A percentile compares a stretch with the other conserved stretches of the same genome.
Evolutionary conservation across 2,797 vertebrate genomes (phyloP).

Genomic region (Protonibea diacanthus): DNA sequence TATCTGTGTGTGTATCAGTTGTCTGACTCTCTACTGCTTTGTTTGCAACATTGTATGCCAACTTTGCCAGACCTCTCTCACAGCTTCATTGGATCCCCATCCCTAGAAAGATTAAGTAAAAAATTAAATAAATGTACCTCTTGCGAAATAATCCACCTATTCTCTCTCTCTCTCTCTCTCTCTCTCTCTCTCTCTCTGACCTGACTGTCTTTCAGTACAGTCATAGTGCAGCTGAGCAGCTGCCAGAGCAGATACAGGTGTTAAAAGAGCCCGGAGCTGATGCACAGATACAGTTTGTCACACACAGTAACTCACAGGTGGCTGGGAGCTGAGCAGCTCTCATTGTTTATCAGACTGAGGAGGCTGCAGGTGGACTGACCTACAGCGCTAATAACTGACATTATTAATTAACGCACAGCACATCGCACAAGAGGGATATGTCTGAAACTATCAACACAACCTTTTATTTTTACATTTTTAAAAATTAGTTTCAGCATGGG

Average conservation of each 20-base stretch:
- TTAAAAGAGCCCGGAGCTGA: conserved; percentile 53
- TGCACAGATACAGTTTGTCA: conserved; percentile 54
- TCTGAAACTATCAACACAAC: conserved; percentile 36
- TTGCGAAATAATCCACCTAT: not conserved
- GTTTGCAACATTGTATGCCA: not conserved
- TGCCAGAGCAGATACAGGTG: conserved; percentile 61
- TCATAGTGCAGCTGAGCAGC: conserved; percentile 44
- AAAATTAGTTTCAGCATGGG: conserved; percentile 51
- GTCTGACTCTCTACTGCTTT: not conserved
- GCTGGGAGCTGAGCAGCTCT: conserved; percentile 46
- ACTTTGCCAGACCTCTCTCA: not conserved
- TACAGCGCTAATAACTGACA: conserved; percentile 39
- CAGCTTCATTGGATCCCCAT: too few species aligned
- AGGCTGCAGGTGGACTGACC: conserved; percentile 61
- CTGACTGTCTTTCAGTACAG: conserved; percentile 9
- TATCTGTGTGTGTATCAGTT: not conserved
- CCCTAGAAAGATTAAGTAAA: not conserved
- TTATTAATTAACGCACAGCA: conserved; percentile 43
- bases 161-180: not conserved
- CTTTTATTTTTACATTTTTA: conserved; percentile 48
- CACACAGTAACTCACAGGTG: conserved; percentile 22
- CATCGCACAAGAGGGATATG: conserved; percentile 4
- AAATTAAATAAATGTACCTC: conserved; percentile 11
- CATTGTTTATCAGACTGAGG: conserved; percentile 45
- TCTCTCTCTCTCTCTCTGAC: not conserved